phyloP scores from a whole-genome alignment of 53 echinoderm and acorn worm genomes.

The Paracentrotus lividus region DNA sequence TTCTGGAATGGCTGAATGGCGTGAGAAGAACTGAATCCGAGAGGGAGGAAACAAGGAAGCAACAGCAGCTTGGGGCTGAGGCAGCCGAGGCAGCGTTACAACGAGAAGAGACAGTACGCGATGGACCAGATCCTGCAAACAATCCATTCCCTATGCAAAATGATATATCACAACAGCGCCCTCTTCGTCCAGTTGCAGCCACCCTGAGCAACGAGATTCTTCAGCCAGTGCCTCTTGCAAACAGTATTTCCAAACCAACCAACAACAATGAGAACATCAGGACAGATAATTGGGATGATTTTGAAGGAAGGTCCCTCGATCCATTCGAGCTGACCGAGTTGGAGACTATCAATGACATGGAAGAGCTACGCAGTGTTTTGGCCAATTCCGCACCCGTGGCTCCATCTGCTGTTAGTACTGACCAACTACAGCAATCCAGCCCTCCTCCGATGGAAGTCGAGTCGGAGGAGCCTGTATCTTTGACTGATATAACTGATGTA shows the following conservation, averaged over 20 bases:
- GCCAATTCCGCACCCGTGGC: constrained; percentile 65
- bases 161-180: constrained; percentile 70
- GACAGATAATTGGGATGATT: constrained; percentile 76
- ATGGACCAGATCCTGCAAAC: constrained; percentile 21
- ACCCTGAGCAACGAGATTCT: constrained; percentile 66
- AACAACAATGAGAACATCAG: constrained; percentile 16
- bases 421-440: constrained; percentile 27
- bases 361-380: constrained; percentile 92
- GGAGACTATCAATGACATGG: constrained; percentile 94
- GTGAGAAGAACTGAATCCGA: constrained; percentile 68
- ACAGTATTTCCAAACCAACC: constrained; percentile 50
- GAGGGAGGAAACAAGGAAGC: constrained; percentile 63
- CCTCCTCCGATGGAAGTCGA: constrained; percentile 51
- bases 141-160: constrained; percentile 66
- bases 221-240: constrained; percentile 66
- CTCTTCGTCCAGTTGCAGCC: constrained; percentile 44
- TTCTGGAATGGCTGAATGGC: constrained; percentile 77
- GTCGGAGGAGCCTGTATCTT: constrained; percentile 1
- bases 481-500: neutral
- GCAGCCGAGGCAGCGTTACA: constrained; percentile 69
- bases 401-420: neutral
- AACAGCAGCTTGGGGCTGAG: constrained; percentile 65
- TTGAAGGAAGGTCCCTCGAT: constrained; percentile 88
- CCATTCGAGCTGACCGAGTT: constrained; percentile 97
- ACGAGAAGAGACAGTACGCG: constrained; percentile 48